Base-by-base conservation (phyloP, 2,113 vertebrate genomes). In the Podiceps cristatus region DNA sequence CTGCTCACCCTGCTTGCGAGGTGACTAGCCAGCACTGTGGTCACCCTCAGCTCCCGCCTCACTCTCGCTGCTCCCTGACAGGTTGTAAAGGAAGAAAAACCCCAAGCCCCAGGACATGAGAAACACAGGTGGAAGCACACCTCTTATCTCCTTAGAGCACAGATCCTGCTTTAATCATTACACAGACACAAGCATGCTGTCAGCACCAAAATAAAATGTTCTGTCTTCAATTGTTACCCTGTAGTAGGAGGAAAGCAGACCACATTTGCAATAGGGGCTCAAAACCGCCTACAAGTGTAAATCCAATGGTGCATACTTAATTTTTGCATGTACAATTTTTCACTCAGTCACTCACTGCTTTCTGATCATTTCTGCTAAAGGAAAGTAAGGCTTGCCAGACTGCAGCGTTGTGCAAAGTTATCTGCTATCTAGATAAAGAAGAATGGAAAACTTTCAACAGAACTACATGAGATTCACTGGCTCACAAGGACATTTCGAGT, bases 21-120 rank as follows among this genome's bases (percentile, higher is more conserved):
- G 24, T 22, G 29, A 76, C 40, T 33, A 58, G 28, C 8, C 1
- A 0, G 20, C 24, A 6, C 13, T 2, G 2, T 31, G 35, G 23
- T 50, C 31, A 68, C 15, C 10, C 53, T 63, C 42, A 58, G 68
- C 8, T 88, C 63, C 25, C 1, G 64, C 15, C 37, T 68, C 52
- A 50, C 27, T 33, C 53, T 58, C 6, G 2, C 66, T 55, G 47
- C 18, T 67, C 27, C 28, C 49, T 42, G 28, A 53, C 24, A 66
- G 33, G 11, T 6, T 74, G 50, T 18, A 58, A 4, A 29, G 14
- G 33, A 62, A 62, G 15, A 5, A 33, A 59, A 69, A 84, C 8
- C 4, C 2, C 24, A 50, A 86, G 33, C 13, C 53, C 28, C 24
- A 63, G 31, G 60, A 63, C 16, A 69, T 27, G 40, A 88, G 47